Base-by-base conservation (phyloP, 2,113 vertebrate species). In the Solea senegalensis region DNA sequence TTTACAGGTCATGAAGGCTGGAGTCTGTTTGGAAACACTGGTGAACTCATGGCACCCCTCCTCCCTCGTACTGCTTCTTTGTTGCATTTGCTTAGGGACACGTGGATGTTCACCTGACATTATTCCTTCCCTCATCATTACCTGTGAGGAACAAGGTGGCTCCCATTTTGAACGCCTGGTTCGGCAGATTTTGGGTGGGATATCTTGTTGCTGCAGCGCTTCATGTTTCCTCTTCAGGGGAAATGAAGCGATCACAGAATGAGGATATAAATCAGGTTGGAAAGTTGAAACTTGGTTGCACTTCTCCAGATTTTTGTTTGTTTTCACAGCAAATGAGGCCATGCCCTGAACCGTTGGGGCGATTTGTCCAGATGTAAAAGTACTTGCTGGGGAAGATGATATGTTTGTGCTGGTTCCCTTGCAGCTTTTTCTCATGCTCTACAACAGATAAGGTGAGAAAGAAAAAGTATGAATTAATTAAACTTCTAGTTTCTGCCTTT, bases 171-270 rank as follows among this genome's bases (percentile, higher is more conserved):
- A 50, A 48, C 0, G 1, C 45, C 60, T 78, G 8, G 41, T 7
- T 7, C 26, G 56, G 48, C 15, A 28, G 65, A 66, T 63, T 78
- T 87, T 85, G 11, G 67, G 26, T 21, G 64, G 26, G 13, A 49
- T 15, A n/a, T n/a, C 21, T 48, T 77, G 52, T 2, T 16, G 21
- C 13, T 76, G 54, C 27, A 11, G 56, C 10, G 28, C 16, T 53
- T 79, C 81, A 27, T 27, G 39, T 34, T 80, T 90, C 63, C 89
- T 86, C 78, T 91, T 91, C 12, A 78, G 60, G 1, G 49, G 5
- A 21, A 76, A 73, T 8, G 74, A 59, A 5, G 53, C 55, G 14
- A 54, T 54, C 9, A 40, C 3, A 7, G 14, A 43, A 43, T 26
- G 44, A 27, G 41, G 54, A 27, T 13, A 39, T 62, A 41, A 34